phyloP scores from a whole-genome alignment of 2,113 vertebrate species.

The Heptranchias perlo region DNA sequence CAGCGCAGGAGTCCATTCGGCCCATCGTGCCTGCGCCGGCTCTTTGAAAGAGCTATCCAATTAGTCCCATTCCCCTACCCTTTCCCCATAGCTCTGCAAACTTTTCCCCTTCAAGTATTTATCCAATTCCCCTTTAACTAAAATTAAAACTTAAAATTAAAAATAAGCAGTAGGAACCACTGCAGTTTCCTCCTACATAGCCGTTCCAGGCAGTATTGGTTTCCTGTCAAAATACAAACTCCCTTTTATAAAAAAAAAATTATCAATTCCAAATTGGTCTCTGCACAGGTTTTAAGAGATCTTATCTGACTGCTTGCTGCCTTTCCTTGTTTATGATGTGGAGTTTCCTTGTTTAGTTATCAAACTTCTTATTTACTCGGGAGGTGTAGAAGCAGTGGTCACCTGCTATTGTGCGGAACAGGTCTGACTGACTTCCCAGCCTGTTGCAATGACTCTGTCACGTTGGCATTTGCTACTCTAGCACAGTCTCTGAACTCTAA shows the following conservation, averaged over 20 bases:
- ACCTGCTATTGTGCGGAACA: constrained; percentile 1
- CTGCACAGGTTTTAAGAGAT: not conserved
- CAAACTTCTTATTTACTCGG: not conserved
- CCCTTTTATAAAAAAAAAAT: too few relatives aligned
- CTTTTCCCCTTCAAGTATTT: not conserved
- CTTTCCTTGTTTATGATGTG: too few relatives aligned
- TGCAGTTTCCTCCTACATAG: not conserved
- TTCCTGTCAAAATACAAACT: not conserved
- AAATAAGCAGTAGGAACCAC: not conserved
- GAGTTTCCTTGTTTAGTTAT: not conserved
- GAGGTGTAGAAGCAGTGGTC: not conserved
- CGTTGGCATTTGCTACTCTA: not conserved
- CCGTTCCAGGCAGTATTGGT: not conserved
- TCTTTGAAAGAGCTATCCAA: not conserved
- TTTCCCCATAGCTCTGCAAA: not conserved
- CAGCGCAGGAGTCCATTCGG: not conserved
- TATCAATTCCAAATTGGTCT: not conserved
- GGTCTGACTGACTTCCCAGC: not conserved
- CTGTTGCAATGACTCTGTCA: not conserved
- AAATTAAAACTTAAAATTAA: not conserved
- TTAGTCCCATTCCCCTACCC: not conserved
- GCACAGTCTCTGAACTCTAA: not conserved
- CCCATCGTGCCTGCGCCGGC: too few relatives aligned
- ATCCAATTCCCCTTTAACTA: not conserved
- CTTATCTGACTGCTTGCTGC: not conserved